A percentile compares a stretch with the other conserved stretches of the same genome.
These are phyloP conservation scores for Otolemur garnettii DNA, from an alignment of 2,113 vertebrate genomes.

Conservation along the genomic window DNA sequence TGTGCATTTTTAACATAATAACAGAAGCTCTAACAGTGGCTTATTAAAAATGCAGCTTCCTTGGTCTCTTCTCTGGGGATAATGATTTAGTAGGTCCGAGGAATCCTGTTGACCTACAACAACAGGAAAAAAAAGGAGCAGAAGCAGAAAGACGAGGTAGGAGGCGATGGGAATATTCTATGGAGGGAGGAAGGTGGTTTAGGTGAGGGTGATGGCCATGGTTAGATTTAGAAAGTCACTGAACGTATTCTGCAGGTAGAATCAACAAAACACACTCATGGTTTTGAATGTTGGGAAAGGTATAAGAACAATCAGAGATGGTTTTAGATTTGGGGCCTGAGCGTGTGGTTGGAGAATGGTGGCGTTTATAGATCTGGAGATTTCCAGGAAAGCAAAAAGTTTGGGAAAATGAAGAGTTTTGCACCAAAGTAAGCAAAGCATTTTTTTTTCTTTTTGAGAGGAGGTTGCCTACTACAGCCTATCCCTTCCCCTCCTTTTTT, in stretches of 20 bases:
- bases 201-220: rapidly evolving
- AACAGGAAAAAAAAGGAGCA: neutral
- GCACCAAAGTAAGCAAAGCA: neutral
- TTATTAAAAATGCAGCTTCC: neutral
- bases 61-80: neutral
- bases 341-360: neutral
- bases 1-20: neutral
- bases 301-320: neutral
- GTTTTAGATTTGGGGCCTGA: neutral
- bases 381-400: neutral
- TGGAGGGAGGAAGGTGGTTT: no score
- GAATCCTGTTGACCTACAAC: neutral
- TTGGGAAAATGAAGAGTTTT: neutral
- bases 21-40: neutral
- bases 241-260: neutral
- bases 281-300: neutral
- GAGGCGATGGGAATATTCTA: no score
- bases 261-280: neutral
- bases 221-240: neutral
- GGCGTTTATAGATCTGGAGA: neutral
- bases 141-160: neutral
- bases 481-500: neutral
- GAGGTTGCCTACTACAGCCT: neutral
- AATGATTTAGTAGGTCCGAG: neutral
- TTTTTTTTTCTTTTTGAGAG: neutral